Conservation (phyloP, 1,140 invertebrate genomes). For the Eumaeus atala region DNA sequence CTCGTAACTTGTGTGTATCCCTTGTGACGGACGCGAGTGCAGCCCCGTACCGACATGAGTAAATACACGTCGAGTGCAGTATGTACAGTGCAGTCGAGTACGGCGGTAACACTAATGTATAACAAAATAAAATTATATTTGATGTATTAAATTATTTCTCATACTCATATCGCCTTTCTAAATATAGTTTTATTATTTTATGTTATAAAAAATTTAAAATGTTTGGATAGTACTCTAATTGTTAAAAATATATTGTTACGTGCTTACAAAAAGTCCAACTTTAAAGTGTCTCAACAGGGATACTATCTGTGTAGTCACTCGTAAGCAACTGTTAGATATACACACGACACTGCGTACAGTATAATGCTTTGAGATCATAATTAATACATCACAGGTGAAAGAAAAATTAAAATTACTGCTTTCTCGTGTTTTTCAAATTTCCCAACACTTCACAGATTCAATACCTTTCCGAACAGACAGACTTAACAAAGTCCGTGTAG, state of each 20-base stretch:
- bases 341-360: slow-evolving; percentile 69
- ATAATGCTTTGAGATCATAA: slow-evolving; percentile 74
- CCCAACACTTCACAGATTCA: slow-evolving; percentile 19
- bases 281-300: slow-evolving; percentile 30
- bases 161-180: slow-evolving; percentile 23
- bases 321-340: slow-evolving; percentile 41
- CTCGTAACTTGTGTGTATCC: slow-evolving; percentile 49
- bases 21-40: slow-evolving; percentile 16
- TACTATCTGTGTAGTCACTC: slow-evolving; percentile 30
- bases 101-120: slow-evolving; percentile 28
- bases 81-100: slow-evolving; percentile 50
- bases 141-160: slow-evolving; percentile 72
- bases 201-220: no score
- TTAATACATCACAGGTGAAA: slow-evolving; percentile 74
- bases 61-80: slow-evolving; percentile 54
- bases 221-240: no score
- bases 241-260: no score
- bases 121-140: slow-evolving; percentile 26
- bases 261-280: no score
- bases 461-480: slow-evolving; percentile 13
- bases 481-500: slow-evolving; percentile 33
- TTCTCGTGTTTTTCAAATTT: slow-evolving; percentile 10
- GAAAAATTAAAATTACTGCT: slow-evolving; percentile 51
- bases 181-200: background rate
- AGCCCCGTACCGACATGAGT: slow-evolving; percentile 29